Conservation (phyloP, 1,140 invertebrate species). For the Pseudomyrmex flavicornis region DNA sequence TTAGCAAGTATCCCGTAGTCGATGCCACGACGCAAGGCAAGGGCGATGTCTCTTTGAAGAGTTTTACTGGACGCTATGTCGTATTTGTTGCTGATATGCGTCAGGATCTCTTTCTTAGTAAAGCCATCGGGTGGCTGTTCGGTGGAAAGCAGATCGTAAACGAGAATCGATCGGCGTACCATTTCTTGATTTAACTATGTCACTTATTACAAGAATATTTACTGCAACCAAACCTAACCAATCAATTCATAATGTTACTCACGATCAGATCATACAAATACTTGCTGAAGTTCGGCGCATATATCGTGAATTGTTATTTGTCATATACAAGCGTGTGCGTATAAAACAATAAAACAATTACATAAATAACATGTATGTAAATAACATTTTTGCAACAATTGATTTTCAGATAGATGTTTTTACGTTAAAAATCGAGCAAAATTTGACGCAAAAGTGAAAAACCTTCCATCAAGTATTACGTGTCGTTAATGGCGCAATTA, state of each 20-base stretch:
- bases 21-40: slow-evolving; percentile 75
- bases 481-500: background rate
- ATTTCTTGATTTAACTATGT: slow-evolving; percentile 49
- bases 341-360: background rate
- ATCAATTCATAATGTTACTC: background rate
- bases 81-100: slow-evolving; percentile 74
- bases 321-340: background rate
- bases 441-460: background rate
- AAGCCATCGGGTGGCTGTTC: slow-evolving; percentile 65
- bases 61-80: slow-evolving; percentile 66
- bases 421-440: no score
- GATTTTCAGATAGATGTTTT: background rate
- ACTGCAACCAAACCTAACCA: slow-evolving; percentile 1
- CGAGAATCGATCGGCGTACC: slow-evolving; percentile 72
- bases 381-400: background rate
- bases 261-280: background rate
- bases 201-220: slow-evolving; percentile 14
- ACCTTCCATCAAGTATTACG: background rate
- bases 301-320: background rate
- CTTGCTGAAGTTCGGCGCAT: slow-evolving; percentile 25
- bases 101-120: slow-evolving; percentile 72
- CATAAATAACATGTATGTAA: background rate
- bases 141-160: slow-evolving; percentile 75
- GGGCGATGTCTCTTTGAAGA: slow-evolving; percentile 71
- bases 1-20: slow-evolving; percentile 78